Evolutionary conservation across 2,797 vertebrate genomes (phyloP).

Genomic region (Cossypha polioptera): DNA sequence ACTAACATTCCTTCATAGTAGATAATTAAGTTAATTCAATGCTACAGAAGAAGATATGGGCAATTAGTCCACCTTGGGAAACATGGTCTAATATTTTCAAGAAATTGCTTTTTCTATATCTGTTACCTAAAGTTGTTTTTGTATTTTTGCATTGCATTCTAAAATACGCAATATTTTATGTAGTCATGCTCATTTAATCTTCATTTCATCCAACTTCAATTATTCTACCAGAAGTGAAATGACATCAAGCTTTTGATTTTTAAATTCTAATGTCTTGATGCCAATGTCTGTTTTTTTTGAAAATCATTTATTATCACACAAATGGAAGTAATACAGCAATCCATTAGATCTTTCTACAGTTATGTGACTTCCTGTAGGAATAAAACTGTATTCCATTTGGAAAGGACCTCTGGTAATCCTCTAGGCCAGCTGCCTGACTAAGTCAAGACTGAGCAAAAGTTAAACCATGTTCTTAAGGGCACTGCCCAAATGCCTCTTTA

Average conservation of each 20-base stretch:
- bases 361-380: not conserved
- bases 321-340: not conserved
- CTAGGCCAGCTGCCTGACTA: not conserved
- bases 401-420: not conserved
- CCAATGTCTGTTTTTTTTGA: not conserved
- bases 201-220: too few species aligned
- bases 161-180: too few species aligned
- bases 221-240: too few species aligned
- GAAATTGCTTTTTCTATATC: not conserved
- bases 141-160: not conserved
- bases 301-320: not conserved
- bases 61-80: not conserved
- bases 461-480: not conserved
- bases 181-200: too few species aligned
- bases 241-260: too few species aligned
- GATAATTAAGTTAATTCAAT: not conserved
- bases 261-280: not conserved
- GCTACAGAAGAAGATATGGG: not conserved
- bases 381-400: not conserved
- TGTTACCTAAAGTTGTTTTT: not conserved
- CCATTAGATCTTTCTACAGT: not conserved
- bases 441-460: not conserved
- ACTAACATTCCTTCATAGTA: not conserved
- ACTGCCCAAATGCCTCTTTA: not conserved
- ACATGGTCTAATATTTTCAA: not conserved